Evolutionary conservation across 2,797 vertebrate genomes (phyloP).

Genomic region (Melopsittacus undulatus): DNA sequence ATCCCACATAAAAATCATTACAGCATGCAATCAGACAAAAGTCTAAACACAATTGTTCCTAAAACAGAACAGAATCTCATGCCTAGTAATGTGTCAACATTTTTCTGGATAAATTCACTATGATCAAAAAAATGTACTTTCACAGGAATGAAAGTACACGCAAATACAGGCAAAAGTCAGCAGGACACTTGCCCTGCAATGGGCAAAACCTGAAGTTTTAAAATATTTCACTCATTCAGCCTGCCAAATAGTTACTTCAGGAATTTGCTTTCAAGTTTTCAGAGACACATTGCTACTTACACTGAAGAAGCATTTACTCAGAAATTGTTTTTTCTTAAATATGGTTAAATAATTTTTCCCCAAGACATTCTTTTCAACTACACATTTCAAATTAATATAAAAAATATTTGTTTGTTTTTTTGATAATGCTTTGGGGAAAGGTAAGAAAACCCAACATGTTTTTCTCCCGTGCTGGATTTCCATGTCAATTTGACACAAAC

Average conservation of each 20-base stretch:
- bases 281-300: neutral
- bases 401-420: neutral
- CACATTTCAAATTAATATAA: neutral
- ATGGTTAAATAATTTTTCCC: neutral
- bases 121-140: neutral
- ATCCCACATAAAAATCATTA: neutral
- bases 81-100: neutral
- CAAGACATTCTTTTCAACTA: neutral
- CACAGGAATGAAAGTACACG: neutral
- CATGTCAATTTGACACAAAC: neutral
- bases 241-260: neutral
- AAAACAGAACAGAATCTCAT: neutral
- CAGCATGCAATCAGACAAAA: neutral
- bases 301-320: neutral
- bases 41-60: neutral
- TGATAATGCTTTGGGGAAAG: neutral
- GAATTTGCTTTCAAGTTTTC: neutral
- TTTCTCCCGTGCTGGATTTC: neutral
- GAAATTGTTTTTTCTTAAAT: neutral
- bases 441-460: neutral
- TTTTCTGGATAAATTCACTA: neutral
- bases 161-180: neutral
- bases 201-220: neutral
- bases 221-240: neutral
- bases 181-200: neutral